Evolutionary conservation across 2,888 invertebrate genomes (phyloP).

Genomic region (Platypus cylindrus): DNA sequence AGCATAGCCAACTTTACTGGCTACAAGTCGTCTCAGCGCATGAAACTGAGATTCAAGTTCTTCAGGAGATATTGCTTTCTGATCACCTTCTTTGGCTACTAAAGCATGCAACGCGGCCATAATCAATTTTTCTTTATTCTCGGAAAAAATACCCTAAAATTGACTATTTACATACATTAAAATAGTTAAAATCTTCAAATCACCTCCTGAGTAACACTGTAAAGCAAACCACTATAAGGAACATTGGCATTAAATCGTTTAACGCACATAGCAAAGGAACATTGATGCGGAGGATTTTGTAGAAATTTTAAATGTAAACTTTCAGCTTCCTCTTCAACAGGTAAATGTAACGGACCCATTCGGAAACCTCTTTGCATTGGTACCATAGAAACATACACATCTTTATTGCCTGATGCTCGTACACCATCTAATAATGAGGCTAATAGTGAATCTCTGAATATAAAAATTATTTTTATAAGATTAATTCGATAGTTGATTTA

Average conservation of each 20-base stretch:
- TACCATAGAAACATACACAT: slow-evolving; percentile 85
- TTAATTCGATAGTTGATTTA: no score
- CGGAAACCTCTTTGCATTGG: slow-evolving; percentile 76
- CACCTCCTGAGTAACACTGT: slow-evolving; percentile 94
- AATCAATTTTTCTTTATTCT: slow-evolving; percentile 96
- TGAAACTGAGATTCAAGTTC: slow-evolving; percentile 94
- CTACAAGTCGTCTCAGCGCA: slow-evolving; percentile 81
- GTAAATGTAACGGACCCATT: slow-evolving; percentile 76
- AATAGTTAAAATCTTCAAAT: slow-evolving; percentile 29
- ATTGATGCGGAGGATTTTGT: slow-evolving; percentile 49
- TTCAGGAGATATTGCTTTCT: slow-evolving; percentile 47
- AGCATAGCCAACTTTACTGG: slow-evolving; percentile 95
- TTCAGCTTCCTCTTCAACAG: slow-evolving; percentile 95
- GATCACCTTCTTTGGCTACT: slow-evolving; percentile 56
- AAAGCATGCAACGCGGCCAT: slow-evolving; percentile 79
- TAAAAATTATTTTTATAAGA: slow-evolving; percentile 1
- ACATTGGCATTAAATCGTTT: slow-evolving; percentile 94
- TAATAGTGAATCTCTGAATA: slow-evolving; percentile 80
- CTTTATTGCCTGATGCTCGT: slow-evolving; percentile 90
- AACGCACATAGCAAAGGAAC: slow-evolving; percentile 67
- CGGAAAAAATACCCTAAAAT: slow-evolving; percentile 83
- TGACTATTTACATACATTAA: slow-evolving; percentile 3
- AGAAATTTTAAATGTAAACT: slow-evolving; percentile 75
- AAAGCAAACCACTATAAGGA: slow-evolving; percentile 92
- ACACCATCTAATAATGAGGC: slow-evolving; percentile 95